Evolutionary conservation across 2,797 vertebrate species (phyloP).

Genomic region (Moxostoma hubbsi): DNA sequence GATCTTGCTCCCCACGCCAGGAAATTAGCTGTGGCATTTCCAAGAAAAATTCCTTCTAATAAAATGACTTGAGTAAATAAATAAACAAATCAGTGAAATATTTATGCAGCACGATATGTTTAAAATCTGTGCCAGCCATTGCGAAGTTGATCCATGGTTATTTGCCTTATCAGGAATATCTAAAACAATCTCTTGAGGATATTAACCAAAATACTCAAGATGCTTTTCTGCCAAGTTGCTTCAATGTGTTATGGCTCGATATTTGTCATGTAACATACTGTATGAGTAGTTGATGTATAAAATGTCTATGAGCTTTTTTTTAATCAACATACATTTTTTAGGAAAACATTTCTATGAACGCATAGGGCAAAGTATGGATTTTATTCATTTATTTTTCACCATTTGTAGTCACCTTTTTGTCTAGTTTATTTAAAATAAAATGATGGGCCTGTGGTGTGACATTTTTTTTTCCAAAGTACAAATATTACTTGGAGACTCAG

Average conservation of each 20-base stretch:
- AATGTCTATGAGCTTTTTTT: too few relatives aligned
- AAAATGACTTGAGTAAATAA: constrained; percentile 70
- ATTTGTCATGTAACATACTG: constrained; percentile 1
- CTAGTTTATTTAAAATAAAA: too few relatives aligned
- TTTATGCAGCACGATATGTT: constrained; percentile 66
- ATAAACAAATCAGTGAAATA: constrained; percentile 77
- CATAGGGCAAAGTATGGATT: too few relatives aligned
- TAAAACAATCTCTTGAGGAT: constrained; percentile 42
- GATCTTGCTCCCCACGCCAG: constrained; percentile 61
- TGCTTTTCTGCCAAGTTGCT: constrained; percentile 24
- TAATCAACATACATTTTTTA: too few relatives aligned
- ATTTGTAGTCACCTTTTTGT: too few relatives aligned
- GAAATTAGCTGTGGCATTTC: constrained; percentile 79
- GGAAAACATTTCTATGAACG: too few relatives aligned
- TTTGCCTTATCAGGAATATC: constrained; percentile 52
- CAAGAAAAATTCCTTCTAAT: constrained; percentile 74
- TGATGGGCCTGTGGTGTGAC: too few relatives aligned
- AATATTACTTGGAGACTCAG: too few relatives aligned
- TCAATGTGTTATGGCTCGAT: constrained; percentile 23
- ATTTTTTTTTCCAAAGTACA: too few relatives aligned
- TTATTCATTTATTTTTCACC: too few relatives aligned
- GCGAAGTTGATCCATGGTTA: constrained; percentile 7
- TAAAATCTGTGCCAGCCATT: constrained; percentile 44
- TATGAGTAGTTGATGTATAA: too few relatives aligned
- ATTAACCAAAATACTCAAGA: constrained; percentile 29